phyloP scores from a whole-genome alignment of 2,888 invertebrate species.

The Scelioninae gen. 1 region DNA sequence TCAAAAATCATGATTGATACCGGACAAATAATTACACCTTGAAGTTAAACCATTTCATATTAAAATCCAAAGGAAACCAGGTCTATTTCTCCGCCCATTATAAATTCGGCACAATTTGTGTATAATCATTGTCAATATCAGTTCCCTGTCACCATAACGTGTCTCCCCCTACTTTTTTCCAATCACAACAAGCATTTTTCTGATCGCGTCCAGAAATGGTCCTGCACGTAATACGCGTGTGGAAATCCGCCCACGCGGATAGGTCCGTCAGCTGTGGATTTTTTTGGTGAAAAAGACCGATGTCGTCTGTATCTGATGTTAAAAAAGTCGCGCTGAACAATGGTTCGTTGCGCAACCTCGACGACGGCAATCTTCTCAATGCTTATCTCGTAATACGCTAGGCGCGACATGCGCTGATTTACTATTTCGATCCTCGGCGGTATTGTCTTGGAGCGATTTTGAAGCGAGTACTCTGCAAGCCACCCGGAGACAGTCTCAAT shows the following conservation, averaged over 20 bases:
- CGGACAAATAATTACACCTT: too few species aligned
- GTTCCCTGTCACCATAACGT: too few species aligned
- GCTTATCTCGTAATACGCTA: slow-evolving; percentile 54
- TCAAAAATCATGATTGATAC: too few species aligned
- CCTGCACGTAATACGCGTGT: slow-evolving; percentile 65
- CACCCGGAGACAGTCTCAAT: slow-evolving; percentile 58
- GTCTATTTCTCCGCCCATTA: too few species aligned
- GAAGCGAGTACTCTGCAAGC: background rate
- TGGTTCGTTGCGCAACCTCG: slow-evolving; percentile 64
- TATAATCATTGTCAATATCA: too few species aligned
- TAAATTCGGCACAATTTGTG: too few species aligned
- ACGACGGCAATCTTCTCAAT: slow-evolving; percentile 58
- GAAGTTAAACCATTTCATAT: too few species aligned
- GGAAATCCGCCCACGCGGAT: slow-evolving; percentile 68
- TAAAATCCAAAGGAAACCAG: too few species aligned
- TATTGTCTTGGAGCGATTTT: slow-evolving; percentile 55
- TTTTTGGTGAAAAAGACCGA: slow-evolving; percentile 48
- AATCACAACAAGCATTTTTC: slow-evolving; percentile 34
- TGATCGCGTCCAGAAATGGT: slow-evolving; percentile 56
- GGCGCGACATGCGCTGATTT: slow-evolving; percentile 59
- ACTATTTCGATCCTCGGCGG: slow-evolving; percentile 52
- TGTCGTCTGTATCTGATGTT: slow-evolving; percentile 56
- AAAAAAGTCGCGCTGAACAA: slow-evolving; percentile 62
- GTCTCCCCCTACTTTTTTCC: slow-evolving; percentile 24
- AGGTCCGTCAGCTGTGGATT: slow-evolving; percentile 46